These are phyloP conservation scores for Pelecanoides urinatrix DNA, from an alignment of 2,113 vertebrate species.

Conservation along the genomic window DNA sequence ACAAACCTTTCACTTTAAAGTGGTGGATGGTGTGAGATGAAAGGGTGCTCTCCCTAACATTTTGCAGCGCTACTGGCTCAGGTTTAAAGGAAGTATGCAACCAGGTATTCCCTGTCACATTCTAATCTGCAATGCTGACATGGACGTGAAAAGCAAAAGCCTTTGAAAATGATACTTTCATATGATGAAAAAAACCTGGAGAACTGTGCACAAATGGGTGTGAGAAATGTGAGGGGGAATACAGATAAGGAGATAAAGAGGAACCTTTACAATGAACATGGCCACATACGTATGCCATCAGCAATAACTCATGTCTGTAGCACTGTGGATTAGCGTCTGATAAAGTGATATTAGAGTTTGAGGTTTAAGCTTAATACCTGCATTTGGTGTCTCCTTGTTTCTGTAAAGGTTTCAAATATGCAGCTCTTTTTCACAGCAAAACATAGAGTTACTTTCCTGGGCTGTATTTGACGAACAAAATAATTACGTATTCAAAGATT, in stretches of 20 bases:
- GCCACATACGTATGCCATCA: conserved; percentile 39
- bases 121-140: conserved; percentile 73
- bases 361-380: not conserved
- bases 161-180: conserved; percentile 80
- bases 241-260: conserved; percentile 68
- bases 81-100: conserved; percentile 78
- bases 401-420: not conserved
- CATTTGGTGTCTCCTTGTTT: not conserved
- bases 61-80: conserved; percentile 71
- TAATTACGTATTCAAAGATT: not conserved
- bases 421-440: not conserved
- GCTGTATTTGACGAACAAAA: not conserved
- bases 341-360: not conserved
- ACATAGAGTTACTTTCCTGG: not conserved
- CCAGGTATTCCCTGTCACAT: conserved; percentile 73
- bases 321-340: conserved; percentile 37
- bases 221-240: conserved; percentile 37
- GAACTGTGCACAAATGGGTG: conserved; percentile 51
- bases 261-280: conserved; percentile 10
- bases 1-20: conserved; percentile 75
- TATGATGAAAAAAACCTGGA: conserved; percentile 64
- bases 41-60: conserved; percentile 63
- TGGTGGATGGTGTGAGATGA: conserved; percentile 68
- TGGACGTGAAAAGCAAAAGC: conserved; percentile 62
- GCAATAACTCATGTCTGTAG: conserved; percentile 39